Base-by-base conservation (phyloP, 2,113 vertebrate species). In the Todiramphus saurophagus region DNA sequence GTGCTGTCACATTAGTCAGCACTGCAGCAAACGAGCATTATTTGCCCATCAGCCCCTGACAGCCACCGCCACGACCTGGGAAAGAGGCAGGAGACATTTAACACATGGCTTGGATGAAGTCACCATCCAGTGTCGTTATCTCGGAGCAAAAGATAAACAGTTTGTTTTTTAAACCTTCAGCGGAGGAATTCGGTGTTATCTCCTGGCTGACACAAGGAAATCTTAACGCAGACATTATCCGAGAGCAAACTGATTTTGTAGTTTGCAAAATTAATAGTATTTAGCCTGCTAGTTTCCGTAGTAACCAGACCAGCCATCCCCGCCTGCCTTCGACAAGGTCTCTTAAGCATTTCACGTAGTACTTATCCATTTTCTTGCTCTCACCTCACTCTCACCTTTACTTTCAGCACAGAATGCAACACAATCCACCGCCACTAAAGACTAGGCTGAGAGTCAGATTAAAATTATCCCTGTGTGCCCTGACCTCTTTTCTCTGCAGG, bases 401-500 rank as follows among this genome's bases (percentile, higher is more conserved):
- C 95, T 97, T 91, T 60, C 94, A 96, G 96, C 37, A n/a, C 93
- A 89, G 97, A 89, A 94, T 89, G 97, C 97, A 93, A 97, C 96
- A 95, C 90, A 97, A 98, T 98, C 97, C 96, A 84, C 93, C 7
- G 60, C 96, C 97, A 97, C 96, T 95, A 96, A 93, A 98, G 97
- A 98, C 96, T 96, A 81, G 96, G 96, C 95, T 98, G 93, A 97
- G 93, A 97, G 96, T 93, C 87, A 98, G 96, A 97, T 97, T 98
- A 97, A 97, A 97, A 97, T 97, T 93, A 98, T 97, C 96, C 95
- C 93, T 90, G 94, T 94, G 96, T 98, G 95, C 97, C 97, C 82
- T 95, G 97, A 97, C 97, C 97, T 97, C 97, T 96, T 97, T 96
- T 97, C 97, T 97, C 98, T 98, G 96, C 98, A 99, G 98, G 98